Evolutionary conservation across 2,113 vertebrate species (phyloP).

Genomic region (Cheirogaleus medius): DNA sequence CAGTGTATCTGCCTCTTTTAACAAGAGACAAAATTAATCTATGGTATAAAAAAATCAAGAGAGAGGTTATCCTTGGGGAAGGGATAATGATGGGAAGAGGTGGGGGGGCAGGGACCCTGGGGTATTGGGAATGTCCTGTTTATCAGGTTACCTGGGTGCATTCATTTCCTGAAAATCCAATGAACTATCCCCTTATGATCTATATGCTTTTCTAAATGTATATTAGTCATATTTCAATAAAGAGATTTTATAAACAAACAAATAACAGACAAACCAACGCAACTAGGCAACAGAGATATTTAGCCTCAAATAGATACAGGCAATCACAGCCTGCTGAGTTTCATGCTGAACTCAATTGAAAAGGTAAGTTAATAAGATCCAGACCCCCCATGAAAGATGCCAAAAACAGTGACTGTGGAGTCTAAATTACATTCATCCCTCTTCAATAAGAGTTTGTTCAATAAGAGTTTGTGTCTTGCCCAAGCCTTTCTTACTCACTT

Average conservation of each 20-base stretch:
- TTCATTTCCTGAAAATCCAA: slow-evolving; percentile 28
- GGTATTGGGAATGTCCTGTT: neutral
- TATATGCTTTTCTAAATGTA: neutral
- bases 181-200: neutral
- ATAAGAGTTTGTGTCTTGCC: neutral
- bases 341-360: neutral
- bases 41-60: neutral
- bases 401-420: neutral
- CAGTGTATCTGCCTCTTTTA: neutral
- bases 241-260: slow-evolving; percentile 44
- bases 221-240: neutral
- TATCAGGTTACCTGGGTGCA: neutral
- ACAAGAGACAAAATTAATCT: neutral
- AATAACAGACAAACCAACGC: neutral
- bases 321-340: neutral
- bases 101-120: no score
- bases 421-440: neutral
- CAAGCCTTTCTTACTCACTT: neutral
- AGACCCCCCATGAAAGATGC: neutral
- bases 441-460: neutral
- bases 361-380: slow-evolving; percentile 44
- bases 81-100: neutral
- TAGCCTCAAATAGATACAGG: slow-evolving; percentile 3
- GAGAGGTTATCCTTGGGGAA: neutral
- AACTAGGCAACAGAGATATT: slow-evolving; percentile 8